phyloP scores from a whole-genome alignment of 2,888 invertebrate genomes.

The Chaetoderma sp. region DNA sequence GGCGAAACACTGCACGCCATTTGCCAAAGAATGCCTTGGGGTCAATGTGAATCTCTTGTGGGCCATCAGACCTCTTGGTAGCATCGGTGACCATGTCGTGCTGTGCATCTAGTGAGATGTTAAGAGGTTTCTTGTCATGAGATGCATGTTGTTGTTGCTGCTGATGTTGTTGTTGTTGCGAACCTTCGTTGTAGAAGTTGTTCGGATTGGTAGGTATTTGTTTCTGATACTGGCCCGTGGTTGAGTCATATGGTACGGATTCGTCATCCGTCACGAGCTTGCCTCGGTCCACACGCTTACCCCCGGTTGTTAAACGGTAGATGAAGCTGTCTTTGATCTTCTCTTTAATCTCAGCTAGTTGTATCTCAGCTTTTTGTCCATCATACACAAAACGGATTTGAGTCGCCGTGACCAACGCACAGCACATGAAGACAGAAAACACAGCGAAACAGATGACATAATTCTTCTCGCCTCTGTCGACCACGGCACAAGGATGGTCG shows the following conservation, averaged over 20 bases:
- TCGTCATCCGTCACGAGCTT: constrained; percentile 45
- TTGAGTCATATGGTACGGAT: neutral
- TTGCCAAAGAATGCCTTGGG: constrained; percentile 68
- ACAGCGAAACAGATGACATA: constrained; percentile 99
- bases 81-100: constrained; percentile 60
- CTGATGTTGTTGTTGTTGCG: neutral
- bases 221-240: neutral
- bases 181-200: neutral
- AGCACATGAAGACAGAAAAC: constrained; percentile 96
- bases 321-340: constrained; percentile 58
- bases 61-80: constrained; percentile 41
- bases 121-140: constrained; percentile 70
- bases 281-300: constrained; percentile 45
- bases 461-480: constrained; percentile 92
- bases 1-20: constrained; percentile 91
- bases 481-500: constrained; percentile 85
- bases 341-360: constrained; percentile 51
- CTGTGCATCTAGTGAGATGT: constrained; percentile 68
- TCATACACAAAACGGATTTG: constrained; percentile 78
- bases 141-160: constrained; percentile 6
- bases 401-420: constrained; percentile 90
- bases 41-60: neutral
- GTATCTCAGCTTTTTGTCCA: constrained; percentile 44
- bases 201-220: too few species aligned
- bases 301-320: constrained; percentile 45